Evolutionary conservation across 2,113 vertebrate species (phyloP).

Genomic region (Silurus meridionalis): DNA sequence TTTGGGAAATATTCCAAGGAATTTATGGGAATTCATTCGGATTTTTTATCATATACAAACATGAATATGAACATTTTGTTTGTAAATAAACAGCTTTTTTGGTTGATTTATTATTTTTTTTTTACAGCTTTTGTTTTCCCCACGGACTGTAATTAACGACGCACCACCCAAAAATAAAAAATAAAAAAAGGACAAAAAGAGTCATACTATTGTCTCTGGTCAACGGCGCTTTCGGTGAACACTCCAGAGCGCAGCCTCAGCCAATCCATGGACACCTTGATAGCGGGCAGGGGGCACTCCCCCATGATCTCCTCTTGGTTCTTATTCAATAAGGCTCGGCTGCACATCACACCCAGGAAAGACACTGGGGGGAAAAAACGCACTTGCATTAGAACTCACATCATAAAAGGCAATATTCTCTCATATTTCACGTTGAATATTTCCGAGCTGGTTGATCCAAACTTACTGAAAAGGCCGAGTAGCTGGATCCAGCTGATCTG

Average conservation of each 20-base stretch:
- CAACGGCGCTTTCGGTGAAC: slow-evolving; percentile 85
- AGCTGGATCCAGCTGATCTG: slow-evolving; percentile 93
- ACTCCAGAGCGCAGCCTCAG: slow-evolving; percentile 85
- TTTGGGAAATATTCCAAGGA: too few relatives aligned
- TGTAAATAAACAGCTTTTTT: too few relatives aligned
- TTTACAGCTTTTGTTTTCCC: too few relatives aligned
- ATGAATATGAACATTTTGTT: too few relatives aligned
- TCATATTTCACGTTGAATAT: not conserved
- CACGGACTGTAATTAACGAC: not conserved
- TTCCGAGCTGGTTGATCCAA: not conserved
- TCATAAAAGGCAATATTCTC: too few relatives aligned
- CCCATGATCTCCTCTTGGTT: slow-evolving; percentile 84
- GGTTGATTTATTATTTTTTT: too few relatives aligned
- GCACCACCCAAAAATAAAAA: too few relatives aligned
- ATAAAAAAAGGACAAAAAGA: slow-evolving; percentile 62
- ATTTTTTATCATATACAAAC: too few relatives aligned
- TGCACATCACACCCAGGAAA: slow-evolving; percentile 93
- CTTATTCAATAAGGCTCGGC: slow-evolving; percentile 85
- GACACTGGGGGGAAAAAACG: slow-evolving; percentile 78
- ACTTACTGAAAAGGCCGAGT: slow-evolving; percentile 89
- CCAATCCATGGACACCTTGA: slow-evolving; percentile 98
- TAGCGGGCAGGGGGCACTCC: slow-evolving; percentile 90
- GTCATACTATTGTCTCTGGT: slow-evolving; percentile 89
- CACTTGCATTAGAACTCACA: slow-evolving; percentile 16
- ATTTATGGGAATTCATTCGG: too few relatives aligned